Conservation (phyloP, 2,113 vertebrate species). For the Periophthalmodon schlosseri region DNA sequence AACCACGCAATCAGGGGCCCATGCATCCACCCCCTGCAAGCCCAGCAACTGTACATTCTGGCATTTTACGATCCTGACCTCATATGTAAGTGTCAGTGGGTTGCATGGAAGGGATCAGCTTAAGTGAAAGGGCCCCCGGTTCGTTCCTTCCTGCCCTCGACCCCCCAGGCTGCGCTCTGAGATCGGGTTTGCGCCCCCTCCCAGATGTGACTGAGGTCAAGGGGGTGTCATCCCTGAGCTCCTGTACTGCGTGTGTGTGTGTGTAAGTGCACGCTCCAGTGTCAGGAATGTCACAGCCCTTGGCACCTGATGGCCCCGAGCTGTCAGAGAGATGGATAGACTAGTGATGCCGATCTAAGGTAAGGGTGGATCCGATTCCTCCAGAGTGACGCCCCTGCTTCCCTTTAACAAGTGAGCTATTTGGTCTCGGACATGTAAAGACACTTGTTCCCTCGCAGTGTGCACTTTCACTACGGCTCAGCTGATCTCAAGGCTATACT, state of each 20-base stretch:
- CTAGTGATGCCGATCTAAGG: constrained; percentile 59
- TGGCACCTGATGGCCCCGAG: constrained; percentile 71
- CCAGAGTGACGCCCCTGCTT: constrained; percentile 40
- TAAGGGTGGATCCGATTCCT: constrained; percentile 59
- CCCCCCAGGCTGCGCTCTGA: constrained; percentile 56
- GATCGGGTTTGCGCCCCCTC: constrained; percentile 62
- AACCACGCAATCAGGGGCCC: constrained; percentile 26
- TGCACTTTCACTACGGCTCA: constrained; percentile 10
- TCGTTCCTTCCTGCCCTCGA: constrained; percentile 45
- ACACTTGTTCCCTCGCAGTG: constrained; percentile 2
- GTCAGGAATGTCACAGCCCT: constrained; percentile 72
- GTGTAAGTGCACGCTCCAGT: constrained; percentile 56
- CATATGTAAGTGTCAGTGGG: constrained; percentile 62
- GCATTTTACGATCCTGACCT: constrained; percentile 73
- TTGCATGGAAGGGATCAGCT: constrained; percentile 57
- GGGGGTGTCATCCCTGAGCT: constrained; percentile 29
- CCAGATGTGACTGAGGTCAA: constrained; percentile 73
- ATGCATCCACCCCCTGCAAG: constrained; percentile 40
- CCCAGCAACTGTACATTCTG: constrained; percentile 71
- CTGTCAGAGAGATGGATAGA: constrained; percentile 78
- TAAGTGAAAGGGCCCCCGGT: constrained; percentile 67
- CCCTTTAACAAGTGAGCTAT: constrained; percentile 37
- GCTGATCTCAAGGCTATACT: constrained; percentile 57
- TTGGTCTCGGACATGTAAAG: constrained; percentile 14
- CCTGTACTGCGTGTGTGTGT: constrained; percentile 39